Evolutionary conservation across 2,113 vertebrate genomes (phyloP), one percentile per base, ranked within the genome.

Genomic region (Scomber colias): DNA sequence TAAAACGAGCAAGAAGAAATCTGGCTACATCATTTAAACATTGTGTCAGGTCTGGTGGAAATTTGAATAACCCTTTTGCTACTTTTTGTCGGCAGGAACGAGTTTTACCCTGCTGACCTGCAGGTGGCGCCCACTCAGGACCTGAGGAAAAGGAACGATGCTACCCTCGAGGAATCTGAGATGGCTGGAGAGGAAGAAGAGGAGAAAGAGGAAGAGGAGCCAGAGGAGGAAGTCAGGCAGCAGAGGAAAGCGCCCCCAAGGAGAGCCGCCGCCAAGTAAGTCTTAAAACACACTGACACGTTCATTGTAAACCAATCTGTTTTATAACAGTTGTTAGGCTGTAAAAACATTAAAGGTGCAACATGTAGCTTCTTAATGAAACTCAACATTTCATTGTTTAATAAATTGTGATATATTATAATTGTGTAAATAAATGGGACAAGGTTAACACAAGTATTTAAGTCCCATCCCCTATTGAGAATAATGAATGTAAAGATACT

Each of bases 261-360:
- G 84, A 96, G 96, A 93, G 97, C 95, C 46, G 97, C 97, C 5
- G 95, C 96, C 66, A 99, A 97, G 98, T 99, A 94, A 94, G 96
- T 87, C 51, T 15, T 48, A 13, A 40, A 63, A 9, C 7, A 35
- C 19, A 17, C 30, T 5, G 3, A n/a, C 15, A 10, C 17, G 19
- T n/a, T 44, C 10, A 45, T 6, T 8, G 0, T 3, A 19, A 54
- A 53, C 8, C 11, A 3, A n/a, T 55, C 19, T 54, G 8, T 21
- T 27, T 27, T 27, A 27, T 27, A 27, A 27, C 6, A 40, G 10
- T 40, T 40, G 6, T 40, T 35, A 40, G 35, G 6, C 35, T 40
- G 6, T 40, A 40, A 40, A 40, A 35, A 35, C 31, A 7, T 35
- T 35, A 35, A 35, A 35, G 3, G 3, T 6, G 31, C 31, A 35